Evolutionary conservation across 2,113 vertebrate genomes (phyloP).

Genomic region (Labeo catla): DNA sequence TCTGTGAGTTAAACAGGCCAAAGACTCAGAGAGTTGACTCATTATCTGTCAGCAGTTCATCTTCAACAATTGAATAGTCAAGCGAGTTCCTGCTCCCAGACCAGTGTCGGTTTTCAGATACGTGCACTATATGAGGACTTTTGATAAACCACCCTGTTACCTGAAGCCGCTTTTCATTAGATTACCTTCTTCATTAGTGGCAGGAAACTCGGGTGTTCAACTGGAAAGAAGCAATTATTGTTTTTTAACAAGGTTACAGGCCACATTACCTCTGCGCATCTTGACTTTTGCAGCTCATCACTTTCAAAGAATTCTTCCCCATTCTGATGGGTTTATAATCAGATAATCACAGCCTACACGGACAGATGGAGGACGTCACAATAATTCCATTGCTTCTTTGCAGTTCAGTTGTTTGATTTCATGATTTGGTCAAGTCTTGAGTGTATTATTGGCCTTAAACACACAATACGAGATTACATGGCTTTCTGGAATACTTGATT

Average conservation of each 20-base stretch:
- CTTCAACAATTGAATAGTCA: not conserved
- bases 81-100: not conserved
- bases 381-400: not conserved
- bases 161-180: conserved; percentile 20
- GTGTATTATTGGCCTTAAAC: not conserved
- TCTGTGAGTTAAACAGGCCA: not conserved
- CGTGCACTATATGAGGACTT: not conserved
- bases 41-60: not conserved
- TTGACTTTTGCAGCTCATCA: conserved; percentile 31
- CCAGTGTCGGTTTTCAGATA: not conserved
- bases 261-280: conserved; percentile 23
- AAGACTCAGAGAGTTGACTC: not conserved
- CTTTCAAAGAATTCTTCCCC: conserved; percentile 40
- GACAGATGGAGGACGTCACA: not conserved
- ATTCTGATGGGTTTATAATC: conserved; percentile 34
- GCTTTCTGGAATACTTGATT: not conserved
- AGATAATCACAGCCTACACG: not conserved
- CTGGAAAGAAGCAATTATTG: conserved; percentile 44
- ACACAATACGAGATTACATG: not conserved
- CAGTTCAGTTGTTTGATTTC: not conserved
- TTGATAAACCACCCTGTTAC: not conserved
- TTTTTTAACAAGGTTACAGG: conserved; percentile 48
- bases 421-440: not conserved
- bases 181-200: conserved; percentile 38
- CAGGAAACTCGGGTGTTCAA: conserved; percentile 36